Base-by-base conservation (phyloP, 2,888 invertebrate genomes). In the Platypus cylindrus region DNA sequence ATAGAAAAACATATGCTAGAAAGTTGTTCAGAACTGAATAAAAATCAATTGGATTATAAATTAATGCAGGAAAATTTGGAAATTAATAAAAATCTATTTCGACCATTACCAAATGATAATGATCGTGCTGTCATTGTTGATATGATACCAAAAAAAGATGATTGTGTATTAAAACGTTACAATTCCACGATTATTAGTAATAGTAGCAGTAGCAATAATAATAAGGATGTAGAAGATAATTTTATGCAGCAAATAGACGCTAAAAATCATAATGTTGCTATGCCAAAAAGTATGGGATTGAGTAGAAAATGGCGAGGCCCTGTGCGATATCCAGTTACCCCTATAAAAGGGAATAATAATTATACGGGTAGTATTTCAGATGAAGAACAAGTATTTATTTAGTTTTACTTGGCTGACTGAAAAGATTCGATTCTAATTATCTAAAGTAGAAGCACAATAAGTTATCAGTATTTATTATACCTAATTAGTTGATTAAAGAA, bases 331-430 rank as follows among this genome's bases (percentile, higher is more conserved):
- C 75, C 75, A 3, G 75, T 75, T 4, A 75, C 75, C 18, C 75
- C 75, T 25, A 67, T 72, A 34, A 73, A 73, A 56, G 62, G 53
- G 56, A 65, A 32, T 56, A 62, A 43, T 8, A 26, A 22, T 12
- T 7, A 12, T 17, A 25, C 16, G 9, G 59, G 56, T n/a, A 36
- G 29, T 13, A 54, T 52, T 48, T 72, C 72, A 1, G 73, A 73
- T 51, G 73, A 73, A 50, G 73, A 74, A 55, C 74, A 74, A 58
- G 71, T 75, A 59, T 74, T 73, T 66, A 72, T 74, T 58, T 73
- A 52, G 51, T 32, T n/a, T n/a, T n/a, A n/a, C n/a, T n/a, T n/a
- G n/a, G n/a, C n/a, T n/a, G n/a, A n/a, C n/a, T n/a, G n/a, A n/a
- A n/a, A n/a, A n/a, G n/a, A n/a, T n/a, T n/a, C n/a, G n/a, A n/a